These are phyloP conservation scores for Actinemys pallida DNA, from an alignment of 2,113 vertebrate genomes.

Conservation along the genomic window DNA sequence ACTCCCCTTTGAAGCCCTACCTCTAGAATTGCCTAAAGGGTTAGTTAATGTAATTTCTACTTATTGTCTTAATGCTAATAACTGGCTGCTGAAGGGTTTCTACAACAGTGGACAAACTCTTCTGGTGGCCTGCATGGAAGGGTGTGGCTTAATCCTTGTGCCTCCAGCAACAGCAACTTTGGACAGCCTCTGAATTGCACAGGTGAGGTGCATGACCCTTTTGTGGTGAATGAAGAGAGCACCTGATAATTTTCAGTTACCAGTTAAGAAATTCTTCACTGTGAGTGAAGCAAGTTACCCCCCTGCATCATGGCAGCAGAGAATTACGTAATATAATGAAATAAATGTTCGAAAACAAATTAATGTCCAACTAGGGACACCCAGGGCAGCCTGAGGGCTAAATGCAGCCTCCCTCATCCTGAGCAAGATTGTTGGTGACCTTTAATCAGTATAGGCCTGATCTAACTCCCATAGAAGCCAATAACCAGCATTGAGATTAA, in stretches of 20 bases:
- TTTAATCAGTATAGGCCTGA: neutral
- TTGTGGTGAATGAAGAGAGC: neutral
- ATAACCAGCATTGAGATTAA: neutral
- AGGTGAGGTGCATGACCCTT: neutral
- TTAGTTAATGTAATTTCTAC: neutral
- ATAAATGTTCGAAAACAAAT: neutral
- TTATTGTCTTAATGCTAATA: neutral
- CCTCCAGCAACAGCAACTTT: neutral
- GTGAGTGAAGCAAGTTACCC: neutral
- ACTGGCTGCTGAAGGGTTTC: neutral
- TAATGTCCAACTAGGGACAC: neutral
- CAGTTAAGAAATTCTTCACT: neutral
- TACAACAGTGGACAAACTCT: neutral
- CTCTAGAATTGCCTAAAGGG: neutral
- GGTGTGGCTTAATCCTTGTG: neutral
- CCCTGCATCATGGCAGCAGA: neutral
- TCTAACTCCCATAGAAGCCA: neutral
- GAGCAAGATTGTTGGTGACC: neutral
- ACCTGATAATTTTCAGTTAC: neutral
- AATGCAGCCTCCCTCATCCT: neutral
- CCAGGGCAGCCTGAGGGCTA: neutral
- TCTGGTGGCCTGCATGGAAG: neutral
- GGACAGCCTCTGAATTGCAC: neutral
- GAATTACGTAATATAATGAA: neutral
- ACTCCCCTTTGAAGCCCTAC: neutral